These are phyloP conservation scores for Caenorhabditis sp. DNA, from an alignment of 2,888 invertebrate species.

Conservation along the genomic window DNA sequence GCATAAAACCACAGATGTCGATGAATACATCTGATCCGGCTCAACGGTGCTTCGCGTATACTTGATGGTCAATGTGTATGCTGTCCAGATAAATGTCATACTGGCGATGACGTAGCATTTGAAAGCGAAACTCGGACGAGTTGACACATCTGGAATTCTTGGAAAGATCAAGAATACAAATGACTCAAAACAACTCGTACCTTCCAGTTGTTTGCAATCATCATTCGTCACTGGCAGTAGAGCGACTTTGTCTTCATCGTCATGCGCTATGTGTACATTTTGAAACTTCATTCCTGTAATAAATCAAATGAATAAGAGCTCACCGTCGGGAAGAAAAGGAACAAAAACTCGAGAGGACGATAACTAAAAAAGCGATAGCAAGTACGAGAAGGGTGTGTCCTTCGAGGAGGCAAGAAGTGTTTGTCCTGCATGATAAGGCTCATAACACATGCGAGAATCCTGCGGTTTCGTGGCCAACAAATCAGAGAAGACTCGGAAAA, in stretches of 20 bases:
- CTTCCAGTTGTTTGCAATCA: slow-evolving; percentile 31
- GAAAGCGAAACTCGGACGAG: slow-evolving; percentile 58
- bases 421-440: not conserved
- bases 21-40: slow-evolving; percentile 74
- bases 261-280: slow-evolving; percentile 50
- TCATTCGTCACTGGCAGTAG: slow-evolving; percentile 34
- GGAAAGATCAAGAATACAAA: not conserved
- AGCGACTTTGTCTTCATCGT: slow-evolving; percentile 32
- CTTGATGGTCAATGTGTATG: slow-evolving; percentile 81
- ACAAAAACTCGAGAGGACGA: too few relatives aligned
- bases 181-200: slow-evolving; percentile 11
- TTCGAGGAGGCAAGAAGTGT: slow-evolving; percentile 3
- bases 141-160: slow-evolving; percentile 18
- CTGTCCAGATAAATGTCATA: slow-evolving; percentile 83
- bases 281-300: slow-evolving; percentile 42
- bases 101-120: slow-evolving; percentile 79
- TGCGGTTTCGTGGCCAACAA: not conserved
- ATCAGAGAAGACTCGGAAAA: too few relatives aligned
- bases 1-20: slow-evolving; percentile 80
- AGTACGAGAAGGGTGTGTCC: slow-evolving; percentile 15
- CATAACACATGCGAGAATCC: slow-evolving; percentile 1
- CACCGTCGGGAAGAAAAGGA: not conserved
- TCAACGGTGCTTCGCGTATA: slow-evolving; percentile 79
- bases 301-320: not conserved
- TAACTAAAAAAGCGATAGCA: slow-evolving; percentile 7